Conservation (phyloP, 2,113 vertebrate species). For the Mesocricetus auratus region DNA sequence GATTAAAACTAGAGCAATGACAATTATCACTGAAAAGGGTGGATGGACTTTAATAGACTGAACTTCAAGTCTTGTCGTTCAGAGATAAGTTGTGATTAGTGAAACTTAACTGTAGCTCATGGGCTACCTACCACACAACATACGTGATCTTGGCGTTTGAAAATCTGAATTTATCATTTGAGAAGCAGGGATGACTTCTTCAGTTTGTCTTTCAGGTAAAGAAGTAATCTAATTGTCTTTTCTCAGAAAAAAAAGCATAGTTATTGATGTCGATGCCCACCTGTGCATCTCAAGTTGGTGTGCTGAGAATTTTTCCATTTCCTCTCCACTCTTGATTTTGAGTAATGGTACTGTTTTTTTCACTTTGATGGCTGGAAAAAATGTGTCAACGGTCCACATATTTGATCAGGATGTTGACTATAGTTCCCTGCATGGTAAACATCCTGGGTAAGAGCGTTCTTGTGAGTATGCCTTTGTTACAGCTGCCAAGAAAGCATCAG, state of each 20-base stretch:
- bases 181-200: background rate
- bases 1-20: background rate
- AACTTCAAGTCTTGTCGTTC: background rate
- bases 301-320: background rate
- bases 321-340: background rate
- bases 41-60: background rate
- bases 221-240: background rate
- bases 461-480: background rate
- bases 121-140: background rate
- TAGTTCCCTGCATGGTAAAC: constrained; percentile 36
- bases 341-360: background rate
- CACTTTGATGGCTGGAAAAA: background rate
- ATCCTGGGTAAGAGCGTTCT: background rate
- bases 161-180: background rate
- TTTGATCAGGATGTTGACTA: background rate
- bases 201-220: background rate
- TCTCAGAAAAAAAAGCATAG: background rate
- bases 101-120: background rate
- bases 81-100: background rate
- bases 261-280: background rate
- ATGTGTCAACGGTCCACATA: background rate
- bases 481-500: background rate
- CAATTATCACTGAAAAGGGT: background rate
- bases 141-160: background rate
- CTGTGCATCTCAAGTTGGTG: background rate